These are phyloP conservation scores for Porites evermanni DNA, from an alignment of 92 coral and sea anemone species.

Conservation along the genomic window DNA sequence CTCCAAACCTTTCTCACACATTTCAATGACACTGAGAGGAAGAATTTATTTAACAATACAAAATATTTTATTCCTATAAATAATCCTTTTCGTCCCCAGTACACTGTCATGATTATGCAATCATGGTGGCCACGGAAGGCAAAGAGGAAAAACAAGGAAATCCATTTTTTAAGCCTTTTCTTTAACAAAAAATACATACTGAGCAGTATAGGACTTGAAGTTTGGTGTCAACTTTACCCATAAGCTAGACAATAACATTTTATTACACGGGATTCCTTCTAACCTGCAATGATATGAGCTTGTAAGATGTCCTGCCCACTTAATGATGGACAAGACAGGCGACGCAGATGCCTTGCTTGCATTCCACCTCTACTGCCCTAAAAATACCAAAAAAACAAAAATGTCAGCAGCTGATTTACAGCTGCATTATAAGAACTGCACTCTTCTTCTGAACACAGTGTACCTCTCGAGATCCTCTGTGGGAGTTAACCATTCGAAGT, in stretches of 20 bases:
- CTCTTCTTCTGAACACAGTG: not conserved
- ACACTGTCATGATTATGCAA: too few relatives aligned
- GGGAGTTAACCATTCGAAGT: constrained; percentile 76
- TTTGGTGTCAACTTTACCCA: not conserved
- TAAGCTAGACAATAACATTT: too few relatives aligned
- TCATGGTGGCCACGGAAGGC: not conserved
- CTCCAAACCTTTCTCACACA: not conserved
- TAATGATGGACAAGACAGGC: constrained; percentile 92
- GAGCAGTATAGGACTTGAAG: not conserved
- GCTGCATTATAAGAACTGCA: not conserved
- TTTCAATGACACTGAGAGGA: not conserved
- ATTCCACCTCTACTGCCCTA: constrained; percentile 69
- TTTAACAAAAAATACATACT: not conserved
- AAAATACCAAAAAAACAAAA: not conserved
- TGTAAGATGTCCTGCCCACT: constrained; percentile 80
- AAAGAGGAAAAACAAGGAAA: not conserved
- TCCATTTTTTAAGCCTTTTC: not conserved
- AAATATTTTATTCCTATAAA: too few relatives aligned
- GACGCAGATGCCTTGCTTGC: constrained; percentile 66
- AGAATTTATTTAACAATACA: too few relatives aligned
- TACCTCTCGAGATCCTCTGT: constrained; percentile 83
- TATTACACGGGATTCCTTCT: too few relatives aligned
- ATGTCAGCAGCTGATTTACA: not conserved
- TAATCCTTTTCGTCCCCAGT: too few relatives aligned
- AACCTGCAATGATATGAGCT: constrained; percentile 70